These are phyloP conservation scores for Leptopilina syphax DNA, from an alignment of 2,888 invertebrate genomes.

Conservation along the genomic window DNA sequence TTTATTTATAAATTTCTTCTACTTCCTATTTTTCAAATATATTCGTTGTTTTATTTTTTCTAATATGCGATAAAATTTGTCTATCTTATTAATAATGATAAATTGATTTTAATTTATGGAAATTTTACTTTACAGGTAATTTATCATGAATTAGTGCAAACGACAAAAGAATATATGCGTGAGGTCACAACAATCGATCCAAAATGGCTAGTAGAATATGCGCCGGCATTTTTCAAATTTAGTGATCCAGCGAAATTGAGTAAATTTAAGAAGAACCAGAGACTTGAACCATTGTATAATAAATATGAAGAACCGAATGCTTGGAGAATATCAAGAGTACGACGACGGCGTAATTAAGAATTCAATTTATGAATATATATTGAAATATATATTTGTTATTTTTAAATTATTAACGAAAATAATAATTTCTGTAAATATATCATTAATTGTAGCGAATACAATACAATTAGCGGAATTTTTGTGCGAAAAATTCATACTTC, in stretches of 20 bases:
- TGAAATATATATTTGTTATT: conserved; percentile 17
- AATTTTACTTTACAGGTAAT: conserved; percentile 84
- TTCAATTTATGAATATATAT: background rate
- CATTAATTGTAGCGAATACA: background rate
- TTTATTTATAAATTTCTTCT: too few species aligned
- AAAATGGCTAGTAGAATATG: conserved; percentile 99
- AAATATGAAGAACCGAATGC: conserved; percentile 99
- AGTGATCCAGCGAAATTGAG: conserved; percentile 98
- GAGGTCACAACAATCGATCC: conserved; percentile 98
- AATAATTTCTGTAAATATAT: background rate
- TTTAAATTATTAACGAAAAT: background rate
- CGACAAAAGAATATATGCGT: conserved; percentile 99
- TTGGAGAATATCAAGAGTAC: conserved; percentile 97
- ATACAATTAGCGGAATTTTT: background rate
- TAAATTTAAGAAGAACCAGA: conserved; percentile 99
- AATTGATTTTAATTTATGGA: background rate
- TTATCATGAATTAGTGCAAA: conserved; percentile 98
- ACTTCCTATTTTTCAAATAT: too few species aligned
- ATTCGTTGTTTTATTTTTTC: too few species aligned
- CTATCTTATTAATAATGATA: background rate
- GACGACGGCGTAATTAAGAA: conserved; percentile 89
- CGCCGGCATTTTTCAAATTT: conserved; percentile 99
- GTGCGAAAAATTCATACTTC: background rate
- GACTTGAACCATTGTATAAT: conserved; percentile 97
- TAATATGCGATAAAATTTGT: too few species aligned